Evolutionary conservation across 1,140 invertebrate genomes (phyloP).

Genomic region (Agraylea sexmaculata): DNA sequence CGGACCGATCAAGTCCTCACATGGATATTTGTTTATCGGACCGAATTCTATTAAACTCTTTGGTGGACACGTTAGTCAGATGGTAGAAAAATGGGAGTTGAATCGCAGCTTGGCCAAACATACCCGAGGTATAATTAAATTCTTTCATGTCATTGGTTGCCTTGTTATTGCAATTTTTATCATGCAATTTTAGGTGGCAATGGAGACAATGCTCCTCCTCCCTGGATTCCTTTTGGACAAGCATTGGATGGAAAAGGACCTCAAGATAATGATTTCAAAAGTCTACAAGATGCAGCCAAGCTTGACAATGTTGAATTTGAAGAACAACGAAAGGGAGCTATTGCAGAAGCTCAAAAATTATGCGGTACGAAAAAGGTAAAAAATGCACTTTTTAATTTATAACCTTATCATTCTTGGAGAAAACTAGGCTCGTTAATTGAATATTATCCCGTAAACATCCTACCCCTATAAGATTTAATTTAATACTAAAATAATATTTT

Average conservation of each 20-base stretch:
- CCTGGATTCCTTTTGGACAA: constrained; percentile 84
- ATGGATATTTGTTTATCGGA: constrained; percentile 60
- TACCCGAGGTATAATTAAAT: constrained; percentile 40
- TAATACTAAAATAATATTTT: constrained; percentile 12
- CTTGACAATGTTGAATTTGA: constrained; percentile 74
- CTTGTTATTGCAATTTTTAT: constrained; percentile 2
- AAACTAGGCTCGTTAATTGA: too few relatives aligned
- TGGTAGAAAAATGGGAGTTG: constrained; percentile 84
- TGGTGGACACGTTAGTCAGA: constrained; percentile 67
- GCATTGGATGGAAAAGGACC: constrained; percentile 45
- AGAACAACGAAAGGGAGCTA: constrained; percentile 69
- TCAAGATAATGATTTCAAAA: constrained; percentile 61
- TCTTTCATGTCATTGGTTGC: neutral
- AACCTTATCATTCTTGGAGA: constrained; percentile 8
- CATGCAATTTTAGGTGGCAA: constrained; percentile 30
- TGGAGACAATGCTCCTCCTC: constrained; percentile 63
- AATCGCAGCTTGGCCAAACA: constrained; percentile 67
- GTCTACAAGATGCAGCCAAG: constrained; percentile 45
- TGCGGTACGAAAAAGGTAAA: constrained; percentile 61
- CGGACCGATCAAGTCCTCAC: constrained; percentile 43
- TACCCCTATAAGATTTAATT: too few relatives aligned
- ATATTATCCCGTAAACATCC: too few relatives aligned
- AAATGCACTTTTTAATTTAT: constrained; percentile 6
- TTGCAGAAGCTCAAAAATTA: constrained; percentile 70
- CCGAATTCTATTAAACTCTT: constrained; percentile 54